Evolutionary conservation across 2,888 invertebrate genomes (phyloP).

Genomic region (Drosophila borborema): DNA sequence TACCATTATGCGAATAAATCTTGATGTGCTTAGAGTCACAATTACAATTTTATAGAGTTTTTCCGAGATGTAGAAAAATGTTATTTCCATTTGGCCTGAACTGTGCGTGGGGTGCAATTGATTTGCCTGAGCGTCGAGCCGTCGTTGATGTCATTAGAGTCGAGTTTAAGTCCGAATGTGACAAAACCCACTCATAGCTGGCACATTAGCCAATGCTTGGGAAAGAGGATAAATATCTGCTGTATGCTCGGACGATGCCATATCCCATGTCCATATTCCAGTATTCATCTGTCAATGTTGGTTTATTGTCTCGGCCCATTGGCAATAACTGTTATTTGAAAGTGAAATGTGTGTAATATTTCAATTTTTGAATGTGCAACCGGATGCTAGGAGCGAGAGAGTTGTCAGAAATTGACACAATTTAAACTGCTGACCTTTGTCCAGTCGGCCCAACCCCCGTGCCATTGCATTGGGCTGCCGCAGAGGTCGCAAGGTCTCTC

Average conservation of each 20-base stretch:
- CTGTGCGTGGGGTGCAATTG: slow-evolving; percentile 6
- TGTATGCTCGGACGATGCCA: slow-evolving; percentile 21
- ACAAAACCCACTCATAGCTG: slow-evolving; percentile 62
- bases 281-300: slow-evolving; percentile 64
- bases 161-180: slow-evolving; percentile 50
- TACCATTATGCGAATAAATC: background rate
- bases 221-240: slow-evolving; percentile 1
- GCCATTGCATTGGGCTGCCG: slow-evolving; percentile 37
- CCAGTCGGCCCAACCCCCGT: slow-evolving; percentile 55
- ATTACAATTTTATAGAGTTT: background rate
- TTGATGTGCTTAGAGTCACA: background rate
- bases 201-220: slow-evolving; percentile 56
- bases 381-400: slow-evolving; percentile 21
- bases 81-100: slow-evolving; percentile 8
- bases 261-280: slow-evolving; percentile 24
- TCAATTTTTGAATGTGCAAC: slow-evolving; percentile 68
- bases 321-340: slow-evolving; percentile 64
- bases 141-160: slow-evolving; percentile 65
- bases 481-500: slow-evolving; percentile 49
- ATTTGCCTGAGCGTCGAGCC: slow-evolving; percentile 9
- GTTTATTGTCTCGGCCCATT: slow-evolving; percentile 62
- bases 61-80: slow-evolving; percentile 24
- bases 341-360: slow-evolving; percentile 80
- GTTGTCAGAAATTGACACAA: slow-evolving; percentile 73
- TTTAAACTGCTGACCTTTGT: slow-evolving; percentile 77